Evolutionary conservation across 1,140 invertebrate species (phyloP).

Genomic region (Drosophila mojavensis): DNA sequence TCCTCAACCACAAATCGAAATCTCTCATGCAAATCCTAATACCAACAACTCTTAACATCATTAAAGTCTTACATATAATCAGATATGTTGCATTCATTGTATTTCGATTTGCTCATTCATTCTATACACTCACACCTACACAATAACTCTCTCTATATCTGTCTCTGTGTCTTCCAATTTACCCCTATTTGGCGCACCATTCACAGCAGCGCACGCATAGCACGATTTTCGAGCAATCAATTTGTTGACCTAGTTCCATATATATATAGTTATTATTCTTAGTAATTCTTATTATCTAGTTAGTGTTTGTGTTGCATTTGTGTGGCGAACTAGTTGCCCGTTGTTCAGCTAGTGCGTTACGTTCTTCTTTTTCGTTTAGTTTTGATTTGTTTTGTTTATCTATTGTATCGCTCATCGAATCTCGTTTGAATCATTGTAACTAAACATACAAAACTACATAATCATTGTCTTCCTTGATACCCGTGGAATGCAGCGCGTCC

Average conservation of each 20-base stretch:
- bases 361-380: constrained; percentile 8
- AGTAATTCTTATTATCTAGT: constrained; percentile 37
- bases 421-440: constrained; percentile 72
- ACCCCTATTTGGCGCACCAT: constrained; percentile 65
- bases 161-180: constrained; percentile 20
- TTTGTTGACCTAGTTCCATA: constrained; percentile 36
- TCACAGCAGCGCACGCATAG: constrained; percentile 62
- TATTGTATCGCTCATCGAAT: constrained; percentile 57
- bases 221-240: constrained; percentile 56
- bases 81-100: constrained; percentile 23
- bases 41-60: too few relatives aligned
- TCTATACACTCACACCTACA: constrained; percentile 22
- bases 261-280: constrained; percentile 16
- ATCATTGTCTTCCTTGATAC: constrained; percentile 69
- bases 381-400: neutral
- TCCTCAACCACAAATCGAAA: neutral
- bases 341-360: constrained; percentile 23
- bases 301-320: constrained; percentile 42
- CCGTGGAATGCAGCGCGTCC: constrained; percentile 94
- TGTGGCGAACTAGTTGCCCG: constrained; percentile 51
- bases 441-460: constrained; percentile 66
- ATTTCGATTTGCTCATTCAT: constrained; percentile 27
- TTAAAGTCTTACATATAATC: constrained; percentile 1
- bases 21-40: too few relatives aligned
- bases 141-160: neutral